Evolutionary conservation across 2,113 vertebrate genomes (phyloP), one percentile per base, ranked within the genome.

Genomic region (Phainopepla nitens): DNA sequence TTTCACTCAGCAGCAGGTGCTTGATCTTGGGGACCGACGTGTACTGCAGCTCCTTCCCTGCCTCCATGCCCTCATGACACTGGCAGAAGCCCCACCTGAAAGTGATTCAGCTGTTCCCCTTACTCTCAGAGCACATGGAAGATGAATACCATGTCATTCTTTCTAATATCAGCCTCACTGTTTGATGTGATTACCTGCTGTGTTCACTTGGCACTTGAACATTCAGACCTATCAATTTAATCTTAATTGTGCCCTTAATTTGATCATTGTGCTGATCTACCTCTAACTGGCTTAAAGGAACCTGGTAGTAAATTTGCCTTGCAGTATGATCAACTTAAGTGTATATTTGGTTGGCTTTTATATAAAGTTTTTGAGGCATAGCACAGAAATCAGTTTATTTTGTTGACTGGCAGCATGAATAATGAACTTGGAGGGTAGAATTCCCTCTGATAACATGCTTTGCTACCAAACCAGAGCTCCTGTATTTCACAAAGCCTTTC

Each of bases 211-310:
- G 90, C 84, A 87, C 90, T 95, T 69, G 53, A 90, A 79, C 65
- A 94, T 71, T 79, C 73, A 94, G 75, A 79, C 36, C 92, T 87
- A 97, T 91, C 82, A 93, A 93, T 94, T 95, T 90, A 90, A 80
- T 94, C 87, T 90, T 96, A 93, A 95, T 95, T 91, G 78, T 60
- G 36, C 78, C 44, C 70, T 95, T 97, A 96, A 97, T 97, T 91
- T 87, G 78, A 95, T 94, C 78, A 89, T 68, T 85, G 78, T 79
- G 50, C 76, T 90, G 87, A 82, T 97, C 82, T 61, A 53, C n/a
- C 82, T 93, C 36, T 93, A 93, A 87, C 57, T n/a, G 82, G 66
- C 70, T 95, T 76, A 82, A 76, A 87, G 65, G 61, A 96, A 76
- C 29, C 45, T 45, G 69, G 58, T 75, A 91, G 92, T 83, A 94